phyloP scores from a whole-genome alignment of 1,140 invertebrate genomes.

The Micrasema longulum region DNA sequence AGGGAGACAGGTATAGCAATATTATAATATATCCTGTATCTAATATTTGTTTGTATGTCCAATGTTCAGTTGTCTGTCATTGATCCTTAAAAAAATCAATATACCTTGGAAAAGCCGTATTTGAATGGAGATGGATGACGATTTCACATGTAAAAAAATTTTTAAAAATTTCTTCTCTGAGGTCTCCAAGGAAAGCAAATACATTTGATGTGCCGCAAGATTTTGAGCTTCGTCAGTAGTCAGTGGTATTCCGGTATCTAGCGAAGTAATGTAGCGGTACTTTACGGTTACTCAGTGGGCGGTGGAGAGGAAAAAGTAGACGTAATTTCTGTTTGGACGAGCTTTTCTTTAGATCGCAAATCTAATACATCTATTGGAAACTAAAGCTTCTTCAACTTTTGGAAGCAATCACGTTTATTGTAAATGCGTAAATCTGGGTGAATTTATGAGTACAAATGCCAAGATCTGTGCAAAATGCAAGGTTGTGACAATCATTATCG shows the following conservation, averaged over 20 bases:
- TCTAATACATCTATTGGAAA: slow-evolving; percentile 41
- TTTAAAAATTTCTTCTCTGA: not conserved
- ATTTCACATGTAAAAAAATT: not conserved
- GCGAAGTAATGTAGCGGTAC: not conserved
- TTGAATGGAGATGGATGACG: not conserved
- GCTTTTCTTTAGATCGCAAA: slow-evolving; percentile 15
- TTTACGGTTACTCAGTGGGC: slow-evolving; percentile 47
- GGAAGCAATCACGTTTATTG: no score
- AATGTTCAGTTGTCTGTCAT: no score
- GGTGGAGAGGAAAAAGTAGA: slow-evolving; percentile 41
- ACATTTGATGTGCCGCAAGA: not conserved
- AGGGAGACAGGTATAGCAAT: no score
- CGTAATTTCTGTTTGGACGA: slow-evolving; percentile 48
- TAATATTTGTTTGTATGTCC: no score
- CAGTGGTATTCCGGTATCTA: not conserved
- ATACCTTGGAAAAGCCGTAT: not conserved
- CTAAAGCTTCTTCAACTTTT: slow-evolving; percentile 17
- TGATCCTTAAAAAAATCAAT: not conserved
- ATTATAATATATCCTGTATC: no score
- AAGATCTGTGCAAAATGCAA: no score
- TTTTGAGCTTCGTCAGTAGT: not conserved
- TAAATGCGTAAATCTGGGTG: no score
- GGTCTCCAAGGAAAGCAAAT: not conserved
- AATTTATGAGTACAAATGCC: no score
- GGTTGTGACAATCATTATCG: no score